Base-by-base conservation (phyloP, 23 tunicate species). In the Styela plicata region DNA sequence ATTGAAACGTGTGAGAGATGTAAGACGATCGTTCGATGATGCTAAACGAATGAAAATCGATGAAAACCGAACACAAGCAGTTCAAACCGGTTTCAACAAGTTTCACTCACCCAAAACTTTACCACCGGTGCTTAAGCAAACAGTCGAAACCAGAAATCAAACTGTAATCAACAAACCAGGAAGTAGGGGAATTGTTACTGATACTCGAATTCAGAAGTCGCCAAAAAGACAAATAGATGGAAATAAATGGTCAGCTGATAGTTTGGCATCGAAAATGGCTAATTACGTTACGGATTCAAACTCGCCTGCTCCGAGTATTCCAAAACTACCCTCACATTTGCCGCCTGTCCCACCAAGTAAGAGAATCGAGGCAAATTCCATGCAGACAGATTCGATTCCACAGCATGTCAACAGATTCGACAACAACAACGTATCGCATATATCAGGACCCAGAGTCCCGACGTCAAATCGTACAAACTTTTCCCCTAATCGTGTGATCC, bases 261-360 rank as follows among this genome's bases (percentile, higher is more conserved):
- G 13, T 7, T 44, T 44, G 57, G n/a, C n/a, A n/a, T n/a, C n/a
- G n/a, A n/a, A n/a, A n/a, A n/a, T n/a, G n/a, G n/a, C n/a, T n/a
- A n/a, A n/a, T n/a, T n/a, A n/a, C n/a, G n/a, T n/a, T n/a, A n/a
- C n/a, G n/a, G n/a, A n/a, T n/a, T n/a, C n/a, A n/a, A n/a, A n/a
- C n/a, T n/a, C 22, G 0, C 65, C 22, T 22, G 21, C 23, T 17
- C 71, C 71, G 1, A 22, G 31, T 25, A 25, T 67, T 67, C 71
- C 71, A 27, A 1, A 0, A 0, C 24, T 67, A 27, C 71, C 71
- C 0, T 27, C 30, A 27, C 30, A 67, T 1, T 29, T 67, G 30
- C 71, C 71, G 17, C 71, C 71, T 0, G 71, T 67, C 22, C 71
- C 71, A 18, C 71, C 71, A 0, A 67, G 71, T 67, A 27, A 29